Percentiles rank a stretch among this genome's conserved stretches.
These are phyloP conservation scores for Fistularia commersonii DNA, from an alignment of 2,797 vertebrate species.

Conservation along the genomic window DNA sequence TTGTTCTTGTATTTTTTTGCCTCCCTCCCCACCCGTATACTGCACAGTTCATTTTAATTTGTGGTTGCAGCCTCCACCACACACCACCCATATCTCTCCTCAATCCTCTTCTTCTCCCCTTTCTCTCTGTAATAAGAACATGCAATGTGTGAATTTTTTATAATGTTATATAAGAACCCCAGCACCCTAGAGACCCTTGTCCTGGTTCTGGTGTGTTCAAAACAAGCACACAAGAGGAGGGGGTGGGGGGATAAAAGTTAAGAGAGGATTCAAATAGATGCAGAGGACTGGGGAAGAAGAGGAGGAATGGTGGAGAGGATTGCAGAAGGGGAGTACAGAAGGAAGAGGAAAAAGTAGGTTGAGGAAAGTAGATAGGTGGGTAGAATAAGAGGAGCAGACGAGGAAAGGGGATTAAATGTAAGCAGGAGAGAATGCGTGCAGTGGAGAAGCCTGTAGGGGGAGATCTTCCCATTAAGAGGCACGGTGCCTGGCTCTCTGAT, in stretches of 20 bases:
- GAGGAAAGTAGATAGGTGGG: slow-evolving; percentile 19
- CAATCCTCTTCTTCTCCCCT: slow-evolving; percentile 19
- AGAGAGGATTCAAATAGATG: slow-evolving; percentile 44
- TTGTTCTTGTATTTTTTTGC: slow-evolving; percentile 34
- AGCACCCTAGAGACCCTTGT: slow-evolving; percentile 73
- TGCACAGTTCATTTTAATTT: slow-evolving; percentile 47
- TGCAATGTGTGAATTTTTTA: slow-evolving; percentile 79
- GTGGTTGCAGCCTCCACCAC: slow-evolving; percentile 31
- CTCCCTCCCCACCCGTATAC: background rate
- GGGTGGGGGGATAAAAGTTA: slow-evolving; percentile 28
- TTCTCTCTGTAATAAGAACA: slow-evolving; percentile 66
- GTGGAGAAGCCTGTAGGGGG: slow-evolving; percentile 66
- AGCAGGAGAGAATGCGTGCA: slow-evolving; percentile 50
- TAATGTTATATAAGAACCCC: slow-evolving; percentile 75
- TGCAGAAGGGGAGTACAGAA: slow-evolving; percentile 30
- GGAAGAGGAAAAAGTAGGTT: slow-evolving; percentile 29
- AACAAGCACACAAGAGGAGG: slow-evolving; percentile 56
- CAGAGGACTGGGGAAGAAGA: slow-evolving; percentile 17
- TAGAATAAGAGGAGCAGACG: slow-evolving; percentile 26
- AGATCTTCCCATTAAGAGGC: slow-evolving; percentile 70
- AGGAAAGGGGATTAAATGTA: slow-evolving; percentile 54
- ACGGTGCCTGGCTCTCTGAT: slow-evolving; percentile 65
- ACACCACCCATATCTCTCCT: slow-evolving; percentile 23
- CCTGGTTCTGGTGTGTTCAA: slow-evolving; percentile 74
- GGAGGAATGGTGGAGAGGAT: slow-evolving; percentile 7